A percentile compares a stretch with the other conserved stretches of the same genome.
These are phyloP conservation scores for Prunella himalayana DNA, from an alignment of 2,113 vertebrate species.

Conservation along the genomic window DNA sequence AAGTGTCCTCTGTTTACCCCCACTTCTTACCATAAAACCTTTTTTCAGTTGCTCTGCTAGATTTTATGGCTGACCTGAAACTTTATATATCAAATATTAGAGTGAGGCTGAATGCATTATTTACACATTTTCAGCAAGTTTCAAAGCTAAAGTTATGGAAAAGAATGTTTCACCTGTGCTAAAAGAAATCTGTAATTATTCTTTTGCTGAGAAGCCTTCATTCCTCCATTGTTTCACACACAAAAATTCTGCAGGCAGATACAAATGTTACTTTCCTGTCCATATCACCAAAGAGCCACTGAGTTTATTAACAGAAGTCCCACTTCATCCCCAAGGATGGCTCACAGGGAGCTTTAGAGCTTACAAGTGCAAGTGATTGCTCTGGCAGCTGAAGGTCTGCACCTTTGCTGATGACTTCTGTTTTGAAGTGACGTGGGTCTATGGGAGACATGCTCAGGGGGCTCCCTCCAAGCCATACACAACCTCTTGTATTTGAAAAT, in stretches of 20 bases:
- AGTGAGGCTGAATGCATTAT: neutral
- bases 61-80: neutral
- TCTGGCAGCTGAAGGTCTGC: neutral
- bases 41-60: neutral
- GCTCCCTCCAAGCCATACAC: neutral
- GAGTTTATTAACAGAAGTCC: neutral
- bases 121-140: neutral
- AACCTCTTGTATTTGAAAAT: neutral
- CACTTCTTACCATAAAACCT: neutral
- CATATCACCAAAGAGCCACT: accelerated
- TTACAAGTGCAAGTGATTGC: neutral
- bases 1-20: neutral
- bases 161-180: neutral
- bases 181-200: neutral
- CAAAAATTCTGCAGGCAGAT: neutral
- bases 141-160: neutral
- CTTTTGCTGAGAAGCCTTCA: neutral
- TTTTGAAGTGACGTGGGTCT: neutral
- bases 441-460: accelerated
- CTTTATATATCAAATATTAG: neutral
- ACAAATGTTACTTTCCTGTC: neutral
- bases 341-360: neutral
- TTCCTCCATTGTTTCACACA: neutral
- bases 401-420: neutral
- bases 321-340: neutral